Base-by-base conservation (phyloP, 1,140 invertebrate genomes). In the Harpegnathos saltator region DNA sequence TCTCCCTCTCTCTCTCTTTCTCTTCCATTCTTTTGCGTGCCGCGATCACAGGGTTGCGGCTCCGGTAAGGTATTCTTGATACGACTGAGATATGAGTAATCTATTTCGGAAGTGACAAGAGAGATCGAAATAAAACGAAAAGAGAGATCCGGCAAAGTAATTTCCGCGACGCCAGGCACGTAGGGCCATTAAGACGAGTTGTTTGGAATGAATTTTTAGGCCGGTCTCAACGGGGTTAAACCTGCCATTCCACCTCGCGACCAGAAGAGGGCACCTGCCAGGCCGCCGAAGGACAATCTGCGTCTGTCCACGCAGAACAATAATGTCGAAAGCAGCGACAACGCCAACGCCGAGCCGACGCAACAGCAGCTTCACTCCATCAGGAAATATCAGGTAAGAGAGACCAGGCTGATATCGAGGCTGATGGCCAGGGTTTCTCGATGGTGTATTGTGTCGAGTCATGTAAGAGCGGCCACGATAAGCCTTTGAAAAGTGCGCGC, bases 341-440 rank as follows among this genome's bases (percentile, higher is more conserved):
- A 95, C 91, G 94, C 92, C 85, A 95, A 94, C 72, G 93, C 95
- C 90, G 96, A 97, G 86, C 97, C 97, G 24, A 97, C 97, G 68
- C 95, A 96, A 86, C 97, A 98, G 87, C 97, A 99, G 93, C 94
- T 98, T 90, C 97, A 98, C 89, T 97, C 97, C 91, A 98, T 99
- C 92, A 97, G 96, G 89, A 98, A 98, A 93, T 98, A 97, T 94
- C 97, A 98, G 96, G 97, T 98, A 3, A 95, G 61, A 83, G n/a
- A 44, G 72, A 71, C 11, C 33, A 12, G n/a, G 14, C n/a, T n/a
- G n/a, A 50, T 52, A 29, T 58, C 65, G 61, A n/a, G n/a, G n/a
- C n/a, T n/a, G n/a, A n/a, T n/a, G n/a, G n/a, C n/a, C n/a, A n/a
- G 17, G 63, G 22, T 65, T 11, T 52, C 65, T 33, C 38, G 1